Conservation (phyloP, 2,888 invertebrate genomes). For the Tipula helvola region DNA sequence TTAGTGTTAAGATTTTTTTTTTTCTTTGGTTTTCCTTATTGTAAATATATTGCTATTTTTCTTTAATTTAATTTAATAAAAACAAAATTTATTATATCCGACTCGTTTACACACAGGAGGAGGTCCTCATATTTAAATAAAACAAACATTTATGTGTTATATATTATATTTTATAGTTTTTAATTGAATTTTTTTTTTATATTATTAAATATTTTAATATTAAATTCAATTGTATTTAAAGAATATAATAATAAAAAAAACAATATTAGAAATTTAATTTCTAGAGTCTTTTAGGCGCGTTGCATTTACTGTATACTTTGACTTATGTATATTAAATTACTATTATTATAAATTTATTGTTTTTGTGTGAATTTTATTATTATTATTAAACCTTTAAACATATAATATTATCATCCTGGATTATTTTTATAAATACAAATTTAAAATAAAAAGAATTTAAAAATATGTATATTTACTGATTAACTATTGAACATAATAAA, state of each 20-base stretch:
- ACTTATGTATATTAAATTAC: neutral
- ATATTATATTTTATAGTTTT: neutral
- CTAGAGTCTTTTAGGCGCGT: neutral
- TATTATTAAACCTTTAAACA: neutral
- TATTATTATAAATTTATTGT: neutral
- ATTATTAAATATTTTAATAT: neutral
- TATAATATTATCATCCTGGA: neutral
- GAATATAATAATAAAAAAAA: neutral
- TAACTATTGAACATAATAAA: neutral
- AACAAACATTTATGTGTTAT: neutral
- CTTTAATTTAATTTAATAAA: neutral
- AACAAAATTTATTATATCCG: neutral
- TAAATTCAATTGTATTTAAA: neutral
- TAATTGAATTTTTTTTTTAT: neutral
- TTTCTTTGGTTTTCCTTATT: neutral
- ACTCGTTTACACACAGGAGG: neutral
- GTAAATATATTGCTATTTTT: neutral
- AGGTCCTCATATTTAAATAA: neutral
- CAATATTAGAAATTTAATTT: neutral
- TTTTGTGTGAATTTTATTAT: neutral
- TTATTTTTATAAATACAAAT: neutral
- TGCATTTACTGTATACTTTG: neutral
- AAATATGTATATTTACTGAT: neutral
- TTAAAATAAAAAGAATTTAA: neutral
- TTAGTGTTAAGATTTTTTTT: neutral